Base-by-base conservation (phyloP, 2,888 invertebrate genomes). In the Lapara coniferarum region DNA sequence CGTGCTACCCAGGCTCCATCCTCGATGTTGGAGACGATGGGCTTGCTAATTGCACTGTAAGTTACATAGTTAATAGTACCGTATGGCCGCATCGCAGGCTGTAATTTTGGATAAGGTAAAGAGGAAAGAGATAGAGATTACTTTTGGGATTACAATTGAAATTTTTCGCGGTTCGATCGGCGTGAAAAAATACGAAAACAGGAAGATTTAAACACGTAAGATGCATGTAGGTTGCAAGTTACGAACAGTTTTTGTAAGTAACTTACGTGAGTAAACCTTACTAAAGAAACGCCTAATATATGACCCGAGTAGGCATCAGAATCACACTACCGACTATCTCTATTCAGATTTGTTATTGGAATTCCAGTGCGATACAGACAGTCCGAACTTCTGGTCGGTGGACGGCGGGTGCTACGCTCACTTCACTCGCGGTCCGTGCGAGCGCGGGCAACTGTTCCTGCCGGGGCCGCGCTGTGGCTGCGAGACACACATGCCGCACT, bases 371-470 rank as follows among this genome's bases (percentile, higher is more conserved):
- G 86, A 93, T 2, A 77, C 89, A 0, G 85, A 86, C 19, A 95
- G 95, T 16, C 94, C 94, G 67, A 95, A 95, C 81, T 95, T 94
- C 80, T 96, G 96, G 95, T 81, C 94, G 0, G 87, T 88, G 1
- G 95, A 95, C 66, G 93, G 95, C n/a, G 95, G 96, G 1, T 98
- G 98, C 82, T 96, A 97, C 84, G 96, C 97, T 75, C 97, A 97
- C 83, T 97, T 96, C 86, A 96, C 97, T 0, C 94, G 95, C 74
- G 98, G 98, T 0, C 97, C 97, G 0, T 98, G 98, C 81, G 95
- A 95, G 70, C 94, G 94, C 10, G 98, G 98, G 0, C 95, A 96
- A 84, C 89, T 98, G 69, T 97, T 97, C 88, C 88, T 97, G 67
- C 97, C 97, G 0, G 96, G 96, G 13, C 94, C 95, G 2, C 94